Percentiles rank a stretch among this genome's conserved stretches.
These are phyloP conservation scores for Piscicola geometra DNA, from an alignment of 2,888 invertebrate species.

Conservation along the genomic window DNA sequence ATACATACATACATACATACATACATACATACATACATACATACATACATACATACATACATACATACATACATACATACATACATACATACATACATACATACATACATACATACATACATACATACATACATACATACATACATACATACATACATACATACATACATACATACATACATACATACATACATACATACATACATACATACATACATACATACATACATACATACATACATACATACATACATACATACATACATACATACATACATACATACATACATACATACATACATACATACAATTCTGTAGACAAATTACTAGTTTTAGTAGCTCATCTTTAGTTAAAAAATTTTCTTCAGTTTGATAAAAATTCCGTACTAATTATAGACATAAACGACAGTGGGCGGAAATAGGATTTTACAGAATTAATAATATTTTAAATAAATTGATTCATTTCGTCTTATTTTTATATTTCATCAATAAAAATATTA, in stretches of 20 bases:
- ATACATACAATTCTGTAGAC: neutral
- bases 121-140: neutral
- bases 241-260: neutral
- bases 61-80: neutral
- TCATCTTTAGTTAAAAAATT: too few species aligned
- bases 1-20: constrained; percentile 27
- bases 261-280: neutral
- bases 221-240: neutral
- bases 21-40: constrained; percentile 25
- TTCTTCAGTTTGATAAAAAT: too few species aligned
- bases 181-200: constrained; percentile 29
- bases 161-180: constrained; percentile 24
- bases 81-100: neutral
- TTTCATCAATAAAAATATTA: too few species aligned
- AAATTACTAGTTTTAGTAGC: too few species aligned
- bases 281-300: neutral
- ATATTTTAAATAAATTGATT: too few species aligned
- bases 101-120: neutral
- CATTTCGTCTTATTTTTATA: too few species aligned
- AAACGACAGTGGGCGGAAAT: too few species aligned
- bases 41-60: neutral
- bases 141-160: constrained; percentile 3
- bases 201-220: constrained; percentile 33
- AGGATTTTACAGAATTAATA: too few species aligned
- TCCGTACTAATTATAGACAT: too few species aligned